A percentile compares a stretch with the other conserved stretches of the same genome.
These are phyloP conservation scores for human DNA, from an alignment of 2,113 vertebrate species.

Conservation along the genomic window GRCh38 chr1:181966501-181967000, in stretches of 20 bases:
- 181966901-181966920: not conserved
- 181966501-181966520: no score
- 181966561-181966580: no score
- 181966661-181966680: not conserved
- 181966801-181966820: not conserved
- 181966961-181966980: not conserved
- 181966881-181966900: not conserved
- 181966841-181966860: not conserved
- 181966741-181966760: not conserved
- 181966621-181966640: not conserved
- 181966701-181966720: not conserved
- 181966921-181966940: not conserved
- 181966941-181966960: not conserved
- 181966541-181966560: no score
- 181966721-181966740: not conserved
- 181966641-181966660: not conserved
- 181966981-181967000: not conserved
- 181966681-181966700: not conserved
- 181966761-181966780: not conserved
- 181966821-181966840: not conserved
- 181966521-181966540: no score
- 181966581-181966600: no score
- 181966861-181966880: not conserved
- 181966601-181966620: no score
- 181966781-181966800: not conserved